These are phyloP conservation scores for Podotricha telesiphe DNA, from an alignment of 2,888 invertebrate species.

Conservation along the genomic window DNA sequence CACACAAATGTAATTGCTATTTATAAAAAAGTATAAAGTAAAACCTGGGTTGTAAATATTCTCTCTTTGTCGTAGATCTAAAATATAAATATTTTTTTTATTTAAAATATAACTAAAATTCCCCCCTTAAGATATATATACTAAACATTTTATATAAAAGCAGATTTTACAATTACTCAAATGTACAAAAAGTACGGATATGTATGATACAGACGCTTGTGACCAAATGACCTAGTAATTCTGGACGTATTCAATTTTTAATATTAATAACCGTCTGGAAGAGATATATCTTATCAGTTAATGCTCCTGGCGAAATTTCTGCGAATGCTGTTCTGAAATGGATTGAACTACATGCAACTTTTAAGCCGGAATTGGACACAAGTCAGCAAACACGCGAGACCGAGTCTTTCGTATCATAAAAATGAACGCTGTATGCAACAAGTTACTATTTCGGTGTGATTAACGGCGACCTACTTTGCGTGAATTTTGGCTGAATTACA, in stretches of 20 bases:
- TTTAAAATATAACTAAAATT: no score
- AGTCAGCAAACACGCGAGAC: conserved; percentile 12
- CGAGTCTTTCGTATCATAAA: conserved; percentile 1
- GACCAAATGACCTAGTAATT: conserved; percentile 40
- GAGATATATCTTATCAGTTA: conserved; percentile 69
- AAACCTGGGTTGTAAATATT: no score
- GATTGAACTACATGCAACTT: conserved; percentile 61
- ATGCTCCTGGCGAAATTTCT: conserved; percentile 77
- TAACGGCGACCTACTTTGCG: conserved; percentile 53
- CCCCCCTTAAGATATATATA: no score
- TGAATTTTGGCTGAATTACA: conserved; percentile 57
- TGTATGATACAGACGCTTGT: neutral
- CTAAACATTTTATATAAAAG: no score
- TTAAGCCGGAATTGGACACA: conserved; percentile 64
- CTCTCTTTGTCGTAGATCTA: no score
- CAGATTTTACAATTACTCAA: no score
- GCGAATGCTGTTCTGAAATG: conserved; percentile 73
- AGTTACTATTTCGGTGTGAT: conserved; percentile 27
- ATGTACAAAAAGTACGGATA: neutral
- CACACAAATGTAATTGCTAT: no score
- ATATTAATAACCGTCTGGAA: conserved; percentile 50
- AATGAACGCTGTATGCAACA: neutral
- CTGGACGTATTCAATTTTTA: conserved; percentile 50
- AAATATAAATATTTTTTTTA: no score
- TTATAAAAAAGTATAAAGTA: no score